Percentiles rank a stretch among this genome's conserved stretches.
phyloP scores from a whole-genome alignment of 2,888 invertebrate genomes.

The Tuta absoluta region DNA sequence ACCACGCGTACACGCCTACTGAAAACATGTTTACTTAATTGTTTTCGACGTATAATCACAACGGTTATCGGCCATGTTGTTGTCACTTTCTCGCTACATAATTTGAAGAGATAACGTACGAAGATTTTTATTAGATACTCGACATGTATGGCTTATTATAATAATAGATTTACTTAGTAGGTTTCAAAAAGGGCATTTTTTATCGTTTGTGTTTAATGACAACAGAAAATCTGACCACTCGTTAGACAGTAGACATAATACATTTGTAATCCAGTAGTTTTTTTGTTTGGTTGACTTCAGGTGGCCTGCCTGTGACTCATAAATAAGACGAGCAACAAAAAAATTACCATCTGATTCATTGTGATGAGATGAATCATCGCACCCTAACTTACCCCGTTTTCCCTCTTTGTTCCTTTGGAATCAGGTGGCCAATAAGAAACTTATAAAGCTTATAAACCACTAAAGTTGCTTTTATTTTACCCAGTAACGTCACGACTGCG shows the following conservation, averaged over 20 bases:
- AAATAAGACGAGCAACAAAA: background rate
- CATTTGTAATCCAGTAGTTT: background rate
- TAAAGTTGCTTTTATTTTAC: conserved; percentile 2
- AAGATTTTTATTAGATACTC: too few relatives aligned
- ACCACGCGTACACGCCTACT: background rate
- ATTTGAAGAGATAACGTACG: background rate
- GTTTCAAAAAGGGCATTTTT: too few relatives aligned
- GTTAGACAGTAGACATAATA: background rate
- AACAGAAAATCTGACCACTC: too few relatives aligned
- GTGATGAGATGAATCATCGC: background rate
- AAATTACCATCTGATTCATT: background rate
- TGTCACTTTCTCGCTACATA: background rate
- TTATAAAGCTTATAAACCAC: background rate
- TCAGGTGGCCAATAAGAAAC: background rate
- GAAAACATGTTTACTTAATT: conserved; percentile 1
- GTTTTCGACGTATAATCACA: background rate
- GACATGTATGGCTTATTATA: too few relatives aligned
- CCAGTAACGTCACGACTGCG: background rate
- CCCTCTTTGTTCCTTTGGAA: background rate
- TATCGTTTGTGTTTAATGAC: too few relatives aligned
- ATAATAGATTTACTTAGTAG: too few relatives aligned
- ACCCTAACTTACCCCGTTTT: background rate
- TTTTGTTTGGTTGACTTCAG: background rate
- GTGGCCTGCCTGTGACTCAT: background rate
- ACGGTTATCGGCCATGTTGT: background rate